These are phyloP conservation scores for Cetonia aurata DNA, from an alignment of 2,888 invertebrate genomes.

Conservation along the genomic window DNA sequence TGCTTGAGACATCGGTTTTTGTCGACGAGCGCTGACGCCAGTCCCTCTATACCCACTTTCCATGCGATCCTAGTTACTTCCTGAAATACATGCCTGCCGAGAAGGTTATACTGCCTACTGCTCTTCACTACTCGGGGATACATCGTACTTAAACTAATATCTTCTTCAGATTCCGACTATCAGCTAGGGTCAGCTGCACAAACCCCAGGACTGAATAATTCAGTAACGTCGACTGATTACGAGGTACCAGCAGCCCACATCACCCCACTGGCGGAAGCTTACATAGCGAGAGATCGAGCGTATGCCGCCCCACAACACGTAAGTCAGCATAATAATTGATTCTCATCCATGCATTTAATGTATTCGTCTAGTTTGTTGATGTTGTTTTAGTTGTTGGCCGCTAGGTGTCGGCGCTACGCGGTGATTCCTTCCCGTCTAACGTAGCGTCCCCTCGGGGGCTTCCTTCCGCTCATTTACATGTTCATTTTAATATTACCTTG, in stretches of 20 bases:
- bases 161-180: slow-evolving; percentile 76
- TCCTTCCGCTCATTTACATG: slow-evolving; percentile 50
- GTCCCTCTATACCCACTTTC: neutral
- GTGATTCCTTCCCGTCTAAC: neutral
- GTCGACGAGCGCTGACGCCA: neutral
- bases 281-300: slow-evolving; percentile 63
- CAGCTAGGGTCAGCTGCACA: slow-evolving; percentile 79
- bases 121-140: neutral
- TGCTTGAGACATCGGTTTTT: slow-evolving; percentile 23
- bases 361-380: slow-evolving; percentile 48
- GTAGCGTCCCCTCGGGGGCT: neutral
- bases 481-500: slow-evolving; percentile 43
- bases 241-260: slow-evolving; percentile 58
- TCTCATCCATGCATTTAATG: slow-evolving; percentile 51
- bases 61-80: neutral
- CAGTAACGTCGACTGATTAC: slow-evolving; percentile 62
- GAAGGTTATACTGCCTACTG: neutral
- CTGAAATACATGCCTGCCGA: too few species aligned
- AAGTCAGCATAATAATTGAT: slow-evolving; percentile 61
- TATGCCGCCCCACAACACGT: slow-evolving; percentile 62
- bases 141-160: slow-evolving; percentile 43
- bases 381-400: slow-evolving; percentile 51
- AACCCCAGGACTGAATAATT: slow-evolving; percentile 71
- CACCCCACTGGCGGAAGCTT: slow-evolving; percentile 64
- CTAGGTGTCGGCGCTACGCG: neutral